Percentiles rank a stretch among this genome's conserved stretches.
Conservation (phyloP, 2,888 invertebrate species). For the Drosophila yooni region DNA sequence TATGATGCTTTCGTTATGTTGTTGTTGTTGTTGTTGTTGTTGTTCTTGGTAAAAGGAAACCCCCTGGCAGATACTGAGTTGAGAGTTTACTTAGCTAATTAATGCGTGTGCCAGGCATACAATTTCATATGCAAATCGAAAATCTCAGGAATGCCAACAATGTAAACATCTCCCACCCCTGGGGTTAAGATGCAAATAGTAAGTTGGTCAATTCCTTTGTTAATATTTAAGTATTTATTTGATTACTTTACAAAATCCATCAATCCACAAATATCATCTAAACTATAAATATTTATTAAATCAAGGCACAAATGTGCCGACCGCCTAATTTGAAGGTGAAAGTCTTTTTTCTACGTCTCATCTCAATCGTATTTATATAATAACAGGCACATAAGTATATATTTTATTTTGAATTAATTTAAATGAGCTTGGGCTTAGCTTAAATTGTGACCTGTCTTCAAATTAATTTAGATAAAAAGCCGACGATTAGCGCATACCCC, state of each 20-base stretch:
- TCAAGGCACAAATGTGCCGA: constrained; percentile 40
- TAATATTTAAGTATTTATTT: constrained; percentile 14
- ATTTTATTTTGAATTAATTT: constrained; percentile 51
- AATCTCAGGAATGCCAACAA: constrained; percentile 48
- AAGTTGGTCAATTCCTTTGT: constrained; percentile 1
- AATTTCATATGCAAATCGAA: constrained; percentile 48
- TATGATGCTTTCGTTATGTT: neutral
- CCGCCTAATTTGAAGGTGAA: constrained; percentile 55
- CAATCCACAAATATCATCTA: constrained; percentile 37
- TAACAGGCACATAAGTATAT: constrained; percentile 33
- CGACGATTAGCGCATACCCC: constrained; percentile 43
- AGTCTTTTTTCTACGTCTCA: constrained; percentile 29
- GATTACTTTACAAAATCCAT: constrained; percentile 37
- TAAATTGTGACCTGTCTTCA: constrained; percentile 51
- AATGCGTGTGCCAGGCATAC: constrained; percentile 32
- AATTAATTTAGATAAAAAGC: constrained; percentile 60
- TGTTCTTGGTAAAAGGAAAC: constrained; percentile 23
- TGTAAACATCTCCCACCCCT: constrained; percentile 41
- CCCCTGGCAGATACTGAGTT: constrained; percentile 22
- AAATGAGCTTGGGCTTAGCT: constrained; percentile 31
- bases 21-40: neutral
- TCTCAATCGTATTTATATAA: constrained; percentile 41
- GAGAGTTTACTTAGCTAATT: constrained; percentile 54
- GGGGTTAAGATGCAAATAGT: constrained; percentile 43
- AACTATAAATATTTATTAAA: constrained; percentile 52